Percentiles rank a stretch among this genome's conserved stretches.
Conservation (phyloP, 92 coral and sea anemone genomes). For the Palythoa grandis region DNA sequence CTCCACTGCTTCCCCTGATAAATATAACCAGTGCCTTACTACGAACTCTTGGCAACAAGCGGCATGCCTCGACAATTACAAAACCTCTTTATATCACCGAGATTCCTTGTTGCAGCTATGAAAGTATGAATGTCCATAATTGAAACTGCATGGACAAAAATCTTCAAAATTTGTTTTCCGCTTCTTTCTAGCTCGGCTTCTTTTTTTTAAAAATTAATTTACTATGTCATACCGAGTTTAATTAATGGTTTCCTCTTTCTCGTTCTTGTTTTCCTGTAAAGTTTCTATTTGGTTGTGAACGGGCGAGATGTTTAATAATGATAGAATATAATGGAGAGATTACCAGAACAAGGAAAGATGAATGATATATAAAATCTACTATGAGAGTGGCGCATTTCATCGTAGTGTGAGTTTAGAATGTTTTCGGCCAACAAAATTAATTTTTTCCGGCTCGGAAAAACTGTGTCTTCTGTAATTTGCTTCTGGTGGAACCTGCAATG, state of each 20-base stretch:
- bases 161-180: too few species aligned
- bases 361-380: background rate
- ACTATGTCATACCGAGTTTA: background rate
- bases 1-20: too few species aligned
- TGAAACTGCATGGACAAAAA: too few species aligned
- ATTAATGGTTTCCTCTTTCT: background rate
- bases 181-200: too few species aligned
- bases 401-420: slow-evolving; percentile 20
- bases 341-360: background rate
- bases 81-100: too few species aligned
- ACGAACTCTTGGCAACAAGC: too few species aligned
- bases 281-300: background rate
- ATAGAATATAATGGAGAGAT: background rate
- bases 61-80: too few species aligned
- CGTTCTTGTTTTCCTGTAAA: too few species aligned
- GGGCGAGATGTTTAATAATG: background rate
- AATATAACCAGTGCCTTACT: too few species aligned
- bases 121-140: too few species aligned
- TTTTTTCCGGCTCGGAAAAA: slow-evolving; percentile 94
- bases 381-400: background rate
- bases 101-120: too few species aligned
- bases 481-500: slow-evolving; percentile 76
- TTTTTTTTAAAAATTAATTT: background rate
- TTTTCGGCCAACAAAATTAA: slow-evolving; percentile 80
- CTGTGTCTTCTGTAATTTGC: slow-evolving; percentile 81